phyloP scores from a whole-genome alignment of 1,140 invertebrate genomes.

The Drosophila ananassae region DNA sequence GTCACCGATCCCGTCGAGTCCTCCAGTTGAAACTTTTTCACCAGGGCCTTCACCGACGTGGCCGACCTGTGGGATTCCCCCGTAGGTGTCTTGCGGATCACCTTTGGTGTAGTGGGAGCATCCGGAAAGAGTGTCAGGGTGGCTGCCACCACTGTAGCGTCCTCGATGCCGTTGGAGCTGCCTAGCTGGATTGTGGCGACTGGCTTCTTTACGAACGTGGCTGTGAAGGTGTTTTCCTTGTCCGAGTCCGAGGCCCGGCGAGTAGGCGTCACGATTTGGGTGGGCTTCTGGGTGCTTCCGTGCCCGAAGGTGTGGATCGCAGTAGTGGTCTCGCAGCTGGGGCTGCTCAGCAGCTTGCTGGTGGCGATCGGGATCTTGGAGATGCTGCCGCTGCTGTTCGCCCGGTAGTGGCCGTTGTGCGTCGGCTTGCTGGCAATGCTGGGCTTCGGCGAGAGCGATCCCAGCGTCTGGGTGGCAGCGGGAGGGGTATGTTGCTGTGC shows the following conservation, averaged over 20 bases:
- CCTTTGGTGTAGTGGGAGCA: slow-evolving; percentile 87
- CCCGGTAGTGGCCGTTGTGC: slow-evolving; percentile 52
- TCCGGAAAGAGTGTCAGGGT: slow-evolving; percentile 85
- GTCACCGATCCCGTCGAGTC: slow-evolving; percentile 25
- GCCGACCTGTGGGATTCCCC: slow-evolving; percentile 67
- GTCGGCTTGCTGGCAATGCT: slow-evolving; percentile 27
- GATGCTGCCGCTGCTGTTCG: slow-evolving; percentile 44
- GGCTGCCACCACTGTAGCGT: slow-evolving; percentile 67
- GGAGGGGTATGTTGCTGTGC: slow-evolving; percentile 11
- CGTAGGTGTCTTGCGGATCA: slow-evolving; percentile 81
- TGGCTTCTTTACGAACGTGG: slow-evolving; percentile 71
- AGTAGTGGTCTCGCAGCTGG: slow-evolving; percentile 48
- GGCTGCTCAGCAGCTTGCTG: slow-evolving; percentile 39
- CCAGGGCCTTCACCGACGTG: slow-evolving; percentile 80
- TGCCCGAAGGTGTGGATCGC: slow-evolving; percentile 56
- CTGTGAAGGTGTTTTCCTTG: slow-evolving; percentile 79
- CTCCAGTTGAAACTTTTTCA: slow-evolving; percentile 83
- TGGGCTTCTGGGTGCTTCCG: slow-evolving; percentile 39
- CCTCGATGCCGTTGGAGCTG: slow-evolving; percentile 56
- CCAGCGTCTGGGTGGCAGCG: slow-evolving; percentile 11
- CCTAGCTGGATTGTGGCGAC: slow-evolving; percentile 63
- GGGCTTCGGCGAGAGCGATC: slow-evolving; percentile 1
- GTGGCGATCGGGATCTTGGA: slow-evolving; percentile 59
- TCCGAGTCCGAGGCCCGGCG: slow-evolving; percentile 77
- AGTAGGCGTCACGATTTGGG: slow-evolving; percentile 70